phyloP scores from a whole-genome alignment of 2,113 vertebrate genomes.

The Carassius gibelio region DNA sequence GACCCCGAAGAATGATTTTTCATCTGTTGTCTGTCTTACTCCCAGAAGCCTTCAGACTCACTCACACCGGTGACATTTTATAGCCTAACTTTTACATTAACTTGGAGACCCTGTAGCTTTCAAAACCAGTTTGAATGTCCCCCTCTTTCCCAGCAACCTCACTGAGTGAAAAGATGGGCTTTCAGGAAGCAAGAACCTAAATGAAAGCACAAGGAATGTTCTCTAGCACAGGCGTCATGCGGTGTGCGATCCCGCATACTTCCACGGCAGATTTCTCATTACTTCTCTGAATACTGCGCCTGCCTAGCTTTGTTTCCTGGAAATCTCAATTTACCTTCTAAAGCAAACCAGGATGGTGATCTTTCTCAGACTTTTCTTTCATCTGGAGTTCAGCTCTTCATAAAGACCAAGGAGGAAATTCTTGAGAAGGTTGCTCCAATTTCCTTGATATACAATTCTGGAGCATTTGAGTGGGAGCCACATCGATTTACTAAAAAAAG shows the following conservation, averaged over 20 bases:
- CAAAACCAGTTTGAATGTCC: conserved; percentile 57
- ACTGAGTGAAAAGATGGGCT: conserved; percentile 65
- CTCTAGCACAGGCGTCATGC: conserved; percentile 70
- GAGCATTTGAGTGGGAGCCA: conserved; percentile 13
- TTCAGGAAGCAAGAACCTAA: conserved; percentile 60
- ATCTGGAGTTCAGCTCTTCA: conserved; percentile 34
- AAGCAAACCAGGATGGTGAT: conserved; percentile 63
- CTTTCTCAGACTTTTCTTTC: conserved; percentile 51
- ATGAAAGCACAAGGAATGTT: conserved; percentile 67
- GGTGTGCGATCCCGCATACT: conserved; percentile 67
- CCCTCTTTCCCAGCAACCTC: conserved; percentile 55
- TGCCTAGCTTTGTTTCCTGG: conserved; percentile 62
- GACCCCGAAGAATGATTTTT: conserved; percentile 58
- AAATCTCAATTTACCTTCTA: conserved; percentile 71
- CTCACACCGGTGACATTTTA: conserved; percentile 47
- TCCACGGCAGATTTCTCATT: conserved; percentile 56
- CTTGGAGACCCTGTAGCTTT: conserved; percentile 57
- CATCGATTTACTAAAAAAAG: conserved; percentile 20
- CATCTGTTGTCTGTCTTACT: conserved; percentile 55
- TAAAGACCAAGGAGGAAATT: conserved; percentile 36
- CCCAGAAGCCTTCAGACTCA: not conserved
- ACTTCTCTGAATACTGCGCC: conserved; percentile 54
- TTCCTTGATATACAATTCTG: conserved; percentile 39
- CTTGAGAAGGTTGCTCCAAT: conserved; percentile 33
- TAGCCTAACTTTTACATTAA: conserved; percentile 65